A percentile compares a stretch with the other conserved stretches of the same genome.
These are phyloP conservation scores for Spermophilus dauricus DNA, from an alignment of 2,113 vertebrate genomes.

Conservation along the genomic window DNA sequence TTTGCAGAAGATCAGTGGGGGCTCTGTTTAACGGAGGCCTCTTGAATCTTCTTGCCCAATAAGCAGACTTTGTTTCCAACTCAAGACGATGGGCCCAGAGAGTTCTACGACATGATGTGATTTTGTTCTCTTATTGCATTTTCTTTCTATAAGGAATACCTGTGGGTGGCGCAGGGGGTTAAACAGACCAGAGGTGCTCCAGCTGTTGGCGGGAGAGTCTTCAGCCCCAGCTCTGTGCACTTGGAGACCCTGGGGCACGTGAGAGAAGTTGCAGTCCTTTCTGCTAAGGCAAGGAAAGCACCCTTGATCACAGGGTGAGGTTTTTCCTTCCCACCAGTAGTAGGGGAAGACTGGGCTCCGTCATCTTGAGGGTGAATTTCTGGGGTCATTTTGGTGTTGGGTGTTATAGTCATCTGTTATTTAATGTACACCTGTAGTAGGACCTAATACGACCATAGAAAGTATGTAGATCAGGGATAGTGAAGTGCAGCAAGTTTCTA, in stretches of 20 bases:
- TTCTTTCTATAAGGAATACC: not conserved
- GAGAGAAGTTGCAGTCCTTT: not conserved
- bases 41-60: not conserved
- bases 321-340: not conserved
- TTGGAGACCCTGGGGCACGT: not conserved
- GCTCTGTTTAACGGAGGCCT: not conserved
- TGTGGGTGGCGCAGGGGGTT: not conserved
- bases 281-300: not conserved
- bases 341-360: not conserved
- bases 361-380: not conserved
- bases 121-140: not conserved
- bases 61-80: conserved; percentile 1
- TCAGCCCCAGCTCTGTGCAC: not conserved
- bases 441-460: not conserved
- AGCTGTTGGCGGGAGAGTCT: not conserved
- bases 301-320: not conserved
- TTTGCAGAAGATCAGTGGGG: not conserved
- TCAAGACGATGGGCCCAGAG: not conserved
- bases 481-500: not conserved
- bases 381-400: not conserved
- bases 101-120: not conserved
- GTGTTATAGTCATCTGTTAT: not conserved
- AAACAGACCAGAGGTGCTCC: not conserved
- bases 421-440: not conserved
- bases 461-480: not conserved